A percentile compares a stretch with the other conserved stretches of the same genome.
Evolutionary conservation across 2,888 invertebrate species (phyloP).

Genomic region (Ashinkailepas kermadecensis): DNA sequence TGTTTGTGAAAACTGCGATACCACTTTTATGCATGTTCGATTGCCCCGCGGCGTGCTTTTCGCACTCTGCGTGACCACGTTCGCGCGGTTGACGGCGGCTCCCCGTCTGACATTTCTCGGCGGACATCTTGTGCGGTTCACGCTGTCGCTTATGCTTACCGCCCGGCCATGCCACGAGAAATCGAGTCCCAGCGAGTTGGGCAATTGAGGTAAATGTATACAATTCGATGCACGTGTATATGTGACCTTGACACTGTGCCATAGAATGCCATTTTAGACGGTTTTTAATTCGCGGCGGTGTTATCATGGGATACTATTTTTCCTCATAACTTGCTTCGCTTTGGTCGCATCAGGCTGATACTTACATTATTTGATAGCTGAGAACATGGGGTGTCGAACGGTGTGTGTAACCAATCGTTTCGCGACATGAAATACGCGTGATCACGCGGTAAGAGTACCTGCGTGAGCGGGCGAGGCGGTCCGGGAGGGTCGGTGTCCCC

Average conservation of each 20-base stretch:
- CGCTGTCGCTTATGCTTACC: neutral
- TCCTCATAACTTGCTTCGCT: neutral
- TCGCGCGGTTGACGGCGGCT: neutral
- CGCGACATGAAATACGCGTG: no score
- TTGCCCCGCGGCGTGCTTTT: neutral
- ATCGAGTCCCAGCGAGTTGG: no score
- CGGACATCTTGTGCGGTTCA: slow-evolving; percentile 6
- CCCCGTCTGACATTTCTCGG: neutral
- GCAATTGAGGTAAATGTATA: neutral
- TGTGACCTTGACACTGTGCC: slow-evolving; percentile 11
- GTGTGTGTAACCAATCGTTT: no score
- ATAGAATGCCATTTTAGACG: neutral
- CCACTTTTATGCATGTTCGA: neutral
- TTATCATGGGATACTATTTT: neutral
- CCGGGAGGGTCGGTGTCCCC: neutral
- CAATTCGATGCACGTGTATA: neutral
- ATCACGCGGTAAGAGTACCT: no score
- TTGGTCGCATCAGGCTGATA: neutral
- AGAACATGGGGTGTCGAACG: neutral
- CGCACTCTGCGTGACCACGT: neutral
- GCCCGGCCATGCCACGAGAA: neutral
- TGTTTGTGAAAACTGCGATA: neutral
- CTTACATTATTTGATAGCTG: neutral
- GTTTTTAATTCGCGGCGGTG: neutral
- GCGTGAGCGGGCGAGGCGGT: neutral